phyloP scores from a whole-genome alignment of 1,140 invertebrate species.

The Drosophila neocordata region DNA sequence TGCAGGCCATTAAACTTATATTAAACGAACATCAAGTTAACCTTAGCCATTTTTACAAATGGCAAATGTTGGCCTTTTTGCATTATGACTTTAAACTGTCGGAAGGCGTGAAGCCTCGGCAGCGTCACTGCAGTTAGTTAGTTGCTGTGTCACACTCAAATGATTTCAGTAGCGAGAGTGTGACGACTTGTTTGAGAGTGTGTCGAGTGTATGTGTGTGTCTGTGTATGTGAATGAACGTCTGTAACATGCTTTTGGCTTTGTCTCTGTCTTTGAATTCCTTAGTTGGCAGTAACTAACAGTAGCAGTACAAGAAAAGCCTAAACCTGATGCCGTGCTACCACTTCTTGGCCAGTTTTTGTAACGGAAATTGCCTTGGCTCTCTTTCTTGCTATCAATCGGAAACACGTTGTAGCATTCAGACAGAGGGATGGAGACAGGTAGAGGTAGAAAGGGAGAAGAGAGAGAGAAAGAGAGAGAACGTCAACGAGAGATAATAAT shows the following conservation, averaged over 20 bases:
- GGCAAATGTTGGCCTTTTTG: conserved; percentile 70
- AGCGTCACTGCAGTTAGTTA: conserved; percentile 3
- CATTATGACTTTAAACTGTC: conserved; percentile 4
- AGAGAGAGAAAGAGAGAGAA: background rate
- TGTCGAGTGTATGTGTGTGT: conserved; percentile 11
- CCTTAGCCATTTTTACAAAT: conserved; percentile 52
- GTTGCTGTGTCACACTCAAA: conserved; percentile 56
- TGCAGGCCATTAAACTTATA: background rate
- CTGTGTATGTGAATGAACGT: background rate
- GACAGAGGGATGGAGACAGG: background rate
- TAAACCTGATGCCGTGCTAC: conserved; percentile 47
- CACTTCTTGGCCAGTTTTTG: conserved; percentile 67
- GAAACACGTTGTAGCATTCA: conserved; percentile 48
- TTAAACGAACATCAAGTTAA: background rate
- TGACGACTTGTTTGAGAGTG: conserved; percentile 16
- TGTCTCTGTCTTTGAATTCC: conserved; percentile 50
- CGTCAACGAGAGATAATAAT: background rate
- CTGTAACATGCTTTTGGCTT: background rate
- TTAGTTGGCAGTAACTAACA: conserved; percentile 43
- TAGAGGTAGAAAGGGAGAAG: too few species aligned
- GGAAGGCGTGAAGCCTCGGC: background rate
- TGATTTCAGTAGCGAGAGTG: conserved; percentile 42
- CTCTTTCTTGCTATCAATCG: conserved; percentile 42
- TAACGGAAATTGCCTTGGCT: conserved; percentile 67
- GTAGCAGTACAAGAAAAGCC: conserved; percentile 1